Conservation (phyloP, 2,113 vertebrate species). For the Hassar affinis region DNA sequence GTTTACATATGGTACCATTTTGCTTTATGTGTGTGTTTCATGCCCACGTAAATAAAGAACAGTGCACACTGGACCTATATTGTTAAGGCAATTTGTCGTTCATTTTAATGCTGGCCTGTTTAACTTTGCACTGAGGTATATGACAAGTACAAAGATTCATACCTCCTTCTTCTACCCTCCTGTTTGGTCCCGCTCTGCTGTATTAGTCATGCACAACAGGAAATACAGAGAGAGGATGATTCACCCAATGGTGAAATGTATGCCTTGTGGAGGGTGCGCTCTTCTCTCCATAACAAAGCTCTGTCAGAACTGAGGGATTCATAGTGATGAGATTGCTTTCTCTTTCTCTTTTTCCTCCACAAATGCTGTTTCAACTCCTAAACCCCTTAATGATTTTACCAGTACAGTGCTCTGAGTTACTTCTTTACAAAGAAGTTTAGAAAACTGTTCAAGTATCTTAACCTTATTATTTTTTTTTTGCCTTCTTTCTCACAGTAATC, state of each 20-base stretch:
- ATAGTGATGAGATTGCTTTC: constrained; percentile 27
- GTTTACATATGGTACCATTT: neutral
- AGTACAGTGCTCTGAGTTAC: neutral
- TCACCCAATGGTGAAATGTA: constrained; percentile 46
- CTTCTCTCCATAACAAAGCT: constrained; percentile 29
- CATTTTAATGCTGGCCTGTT: neutral
- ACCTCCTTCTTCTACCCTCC: constrained; percentile 14
- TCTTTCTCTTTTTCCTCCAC: neutral
- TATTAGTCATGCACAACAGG: constrained; percentile 55
- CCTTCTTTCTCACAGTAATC: constrained; percentile 11
- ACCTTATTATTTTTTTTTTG: neutral
- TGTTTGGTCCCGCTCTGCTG: constrained; percentile 25
- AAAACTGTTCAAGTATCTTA: neutral
- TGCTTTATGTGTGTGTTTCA: neutral
- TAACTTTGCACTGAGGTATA: neutral
- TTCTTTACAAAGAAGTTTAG: neutral
- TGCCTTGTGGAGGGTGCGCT: constrained; percentile 31
- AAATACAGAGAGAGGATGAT: constrained; percentile 51
- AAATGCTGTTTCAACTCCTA: neutral
- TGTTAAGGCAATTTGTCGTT: neutral
- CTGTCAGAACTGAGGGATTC: constrained; percentile 31
- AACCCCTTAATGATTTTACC: constrained; percentile 6
- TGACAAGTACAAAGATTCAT: constrained; percentile 6
- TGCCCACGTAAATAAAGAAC: neutral
- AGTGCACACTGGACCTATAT: neutral